A percentile compares a stretch with the other conserved stretches of the same genome.
Evolutionary conservation across 2,888 invertebrate species (phyloP).

Genomic region (Allygus modestus): DNA sequence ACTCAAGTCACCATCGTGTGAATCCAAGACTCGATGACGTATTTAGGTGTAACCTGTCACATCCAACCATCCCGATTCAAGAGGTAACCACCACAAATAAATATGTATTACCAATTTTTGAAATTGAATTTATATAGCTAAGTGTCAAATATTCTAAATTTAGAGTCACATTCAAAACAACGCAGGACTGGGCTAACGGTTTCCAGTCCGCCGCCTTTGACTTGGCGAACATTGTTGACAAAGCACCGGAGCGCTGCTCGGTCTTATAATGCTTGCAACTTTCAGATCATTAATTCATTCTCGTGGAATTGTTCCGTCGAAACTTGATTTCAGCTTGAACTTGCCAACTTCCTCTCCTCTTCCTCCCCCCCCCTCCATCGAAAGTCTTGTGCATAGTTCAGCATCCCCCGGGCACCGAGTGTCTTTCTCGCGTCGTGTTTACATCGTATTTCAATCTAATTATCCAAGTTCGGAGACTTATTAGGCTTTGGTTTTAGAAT

Average conservation of each 20-base stretch:
- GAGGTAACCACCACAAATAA: too few species aligned
- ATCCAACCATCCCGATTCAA: too few species aligned
- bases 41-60: too few species aligned
- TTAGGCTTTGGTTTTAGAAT: background rate
- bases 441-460: constrained; percentile 25
- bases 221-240: constrained; percentile 36
- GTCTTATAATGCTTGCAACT: constrained; percentile 37
- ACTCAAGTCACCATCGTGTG: too few species aligned
- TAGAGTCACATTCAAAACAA: background rate
- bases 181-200: background rate
- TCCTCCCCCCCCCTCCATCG: too few species aligned
- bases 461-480: background rate
- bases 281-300: constrained; percentile 57
- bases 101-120: too few species aligned
- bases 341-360: constrained; percentile 13
- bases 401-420: background rate
- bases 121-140: background rate
- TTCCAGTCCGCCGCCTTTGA: constrained; percentile 22
- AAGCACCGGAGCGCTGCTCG: constrained; percentile 2
- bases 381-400: constrained; percentile 40
- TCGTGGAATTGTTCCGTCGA: constrained; percentile 47
- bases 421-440: constrained; percentile 29
- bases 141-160: background rate
- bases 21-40: too few species aligned
- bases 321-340: constrained; percentile 41